phyloP scores from a whole-genome alignment of 2,888 invertebrate species.

The Teleogryllus oceanicus region DNA sequence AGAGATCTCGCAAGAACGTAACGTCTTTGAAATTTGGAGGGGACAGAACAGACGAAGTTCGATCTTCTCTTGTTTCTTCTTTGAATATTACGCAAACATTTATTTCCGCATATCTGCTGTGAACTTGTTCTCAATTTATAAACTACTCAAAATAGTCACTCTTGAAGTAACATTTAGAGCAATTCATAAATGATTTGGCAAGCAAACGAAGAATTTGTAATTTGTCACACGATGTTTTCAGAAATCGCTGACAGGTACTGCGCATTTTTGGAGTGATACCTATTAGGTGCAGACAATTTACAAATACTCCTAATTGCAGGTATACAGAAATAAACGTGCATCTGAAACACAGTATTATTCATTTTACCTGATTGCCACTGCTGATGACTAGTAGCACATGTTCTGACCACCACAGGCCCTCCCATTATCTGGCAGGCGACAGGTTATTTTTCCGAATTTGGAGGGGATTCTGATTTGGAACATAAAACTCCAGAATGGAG shows the following conservation, averaged over 20 bases:
- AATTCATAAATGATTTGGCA: too few relatives aligned
- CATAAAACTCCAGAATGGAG: neutral
- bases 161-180: too few relatives aligned
- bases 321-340: conserved; percentile 5
- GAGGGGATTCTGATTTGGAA: neutral
- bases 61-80: neutral
- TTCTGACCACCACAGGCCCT: neutral
- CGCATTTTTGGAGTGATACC: too few relatives aligned
- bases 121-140: too few relatives aligned
- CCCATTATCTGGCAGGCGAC: conserved; percentile 5
- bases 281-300: neutral
- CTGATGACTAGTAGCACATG: neutral
- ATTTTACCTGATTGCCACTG: neutral
- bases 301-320: neutral
- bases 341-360: neutral
- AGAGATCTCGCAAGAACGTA: conserved; percentile 1
- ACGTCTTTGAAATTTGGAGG: conserved; percentile 11
- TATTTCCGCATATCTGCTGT: neutral
- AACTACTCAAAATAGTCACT: too few relatives aligned
- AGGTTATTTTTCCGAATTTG: neutral
- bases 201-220: too few relatives aligned
- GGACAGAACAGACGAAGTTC: conserved; percentile 10
- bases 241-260: too few relatives aligned
- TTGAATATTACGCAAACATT: neutral
- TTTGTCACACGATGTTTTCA: too few relatives aligned